phyloP scores from a whole-genome alignment of 1,140 invertebrate genomes.

The Contarinia nasturtii region DNA sequence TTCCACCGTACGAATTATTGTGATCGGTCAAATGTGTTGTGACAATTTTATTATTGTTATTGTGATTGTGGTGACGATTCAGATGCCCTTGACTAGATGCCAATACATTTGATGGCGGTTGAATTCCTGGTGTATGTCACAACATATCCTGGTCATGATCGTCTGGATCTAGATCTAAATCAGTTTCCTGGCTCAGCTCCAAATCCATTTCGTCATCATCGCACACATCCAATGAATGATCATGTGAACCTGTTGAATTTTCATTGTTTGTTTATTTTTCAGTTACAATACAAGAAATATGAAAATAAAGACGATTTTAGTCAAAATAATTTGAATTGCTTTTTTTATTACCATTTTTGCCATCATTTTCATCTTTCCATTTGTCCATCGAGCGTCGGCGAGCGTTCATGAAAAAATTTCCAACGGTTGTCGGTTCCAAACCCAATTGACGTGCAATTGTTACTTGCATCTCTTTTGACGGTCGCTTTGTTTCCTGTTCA shows the following conservation, averaged over 20 bases:
- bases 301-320: conserved; percentile 2
- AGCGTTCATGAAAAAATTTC: conserved; percentile 99
- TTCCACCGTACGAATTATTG: neutral
- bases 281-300: conserved; percentile 7
- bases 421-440: conserved; percentile 94
- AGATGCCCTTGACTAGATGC: neutral
- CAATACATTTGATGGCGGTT: neutral
- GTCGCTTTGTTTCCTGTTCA: conserved; percentile 92
- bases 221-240: conserved; percentile 8
- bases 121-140: conserved; percentile 22
- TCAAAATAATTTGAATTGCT: neutral
- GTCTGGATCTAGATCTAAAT: conserved; percentile 25
- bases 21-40: neutral
- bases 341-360: conserved; percentile 20
- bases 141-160: conserved; percentile 22
- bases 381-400: conserved; percentile 94
- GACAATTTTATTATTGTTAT: neutral
- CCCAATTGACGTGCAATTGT: conserved; percentile 96
- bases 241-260: conserved; percentile 23
- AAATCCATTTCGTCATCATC: conserved; percentile 17
- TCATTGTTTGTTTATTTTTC: no score
- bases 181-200: conserved; percentile 21
- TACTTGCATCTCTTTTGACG: conserved; percentile 99
- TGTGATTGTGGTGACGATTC: neutral
- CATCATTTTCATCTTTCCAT: conserved; percentile 83